A percentile compares a stretch with the other conserved stretches of the same genome.
These are phyloP conservation scores for Ctenicera cuprea DNA, from an alignment of 2,888 invertebrate species.

Conservation along the genomic window DNA sequence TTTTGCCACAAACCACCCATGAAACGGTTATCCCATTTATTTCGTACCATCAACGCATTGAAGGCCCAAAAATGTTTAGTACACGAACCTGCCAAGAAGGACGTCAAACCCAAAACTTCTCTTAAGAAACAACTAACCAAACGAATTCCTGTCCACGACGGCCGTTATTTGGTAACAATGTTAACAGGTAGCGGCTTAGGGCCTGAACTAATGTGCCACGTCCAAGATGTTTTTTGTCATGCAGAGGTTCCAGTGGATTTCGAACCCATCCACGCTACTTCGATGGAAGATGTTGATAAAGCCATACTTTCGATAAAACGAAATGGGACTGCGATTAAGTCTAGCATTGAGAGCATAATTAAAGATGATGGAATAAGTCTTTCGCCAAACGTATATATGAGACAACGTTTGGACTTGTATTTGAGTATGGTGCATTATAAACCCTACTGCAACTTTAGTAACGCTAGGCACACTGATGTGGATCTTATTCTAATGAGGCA, in stretches of 20 bases:
- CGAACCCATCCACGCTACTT: constrained; percentile 60
- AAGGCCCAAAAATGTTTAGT: too few species aligned
- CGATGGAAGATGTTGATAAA: constrained; percentile 56
- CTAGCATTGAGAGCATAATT: constrained; percentile 73
- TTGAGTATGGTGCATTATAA: constrained; percentile 76
- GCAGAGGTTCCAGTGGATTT: constrained; percentile 67
- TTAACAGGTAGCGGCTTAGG: constrained; percentile 64
- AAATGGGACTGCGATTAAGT: constrained; percentile 67
- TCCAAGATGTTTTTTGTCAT: constrained; percentile 62
- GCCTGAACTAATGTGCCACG: constrained; percentile 65
- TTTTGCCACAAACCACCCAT: too few species aligned
- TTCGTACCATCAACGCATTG: too few species aligned
- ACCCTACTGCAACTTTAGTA: constrained; percentile 73
- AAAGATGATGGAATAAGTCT: constrained; percentile 42
- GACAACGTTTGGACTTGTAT: constrained; percentile 75
- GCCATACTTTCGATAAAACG: constrained; percentile 65
- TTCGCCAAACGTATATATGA: constrained; percentile 74
- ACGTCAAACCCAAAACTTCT: too few species aligned
- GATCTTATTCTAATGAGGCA: constrained; percentile 78
- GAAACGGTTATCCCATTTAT: too few species aligned
- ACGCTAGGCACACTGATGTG: constrained; percentile 70
- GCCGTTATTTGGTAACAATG: constrained; percentile 59
- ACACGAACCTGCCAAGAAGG: too few species aligned
- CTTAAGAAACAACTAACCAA: too few species aligned
- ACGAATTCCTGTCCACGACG: constrained; percentile 55